Evolutionary conservation across 2,888 invertebrate genomes (phyloP).

Genomic region (Sinohyriopsis cumingii): DNA sequence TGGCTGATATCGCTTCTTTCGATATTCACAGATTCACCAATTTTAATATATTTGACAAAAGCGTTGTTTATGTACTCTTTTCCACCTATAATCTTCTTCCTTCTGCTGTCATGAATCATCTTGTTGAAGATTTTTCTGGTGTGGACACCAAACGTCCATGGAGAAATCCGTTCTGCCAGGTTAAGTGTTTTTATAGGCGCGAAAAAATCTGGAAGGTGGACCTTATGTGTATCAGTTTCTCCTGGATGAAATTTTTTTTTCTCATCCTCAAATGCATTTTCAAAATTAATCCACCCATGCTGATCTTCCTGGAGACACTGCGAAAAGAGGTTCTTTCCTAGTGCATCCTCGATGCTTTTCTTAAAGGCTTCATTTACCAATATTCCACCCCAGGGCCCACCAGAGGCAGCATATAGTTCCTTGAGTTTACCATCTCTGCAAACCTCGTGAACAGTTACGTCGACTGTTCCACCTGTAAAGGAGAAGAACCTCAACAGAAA

Average conservation of each 20-base stretch:
- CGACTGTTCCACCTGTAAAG: no score
- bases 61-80: constrained; percentile 21
- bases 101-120: constrained; percentile 8
- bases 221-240: no score
- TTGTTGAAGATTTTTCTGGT: constrained; percentile 21
- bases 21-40: constrained; percentile 18
- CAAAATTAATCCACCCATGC: neutral
- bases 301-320: no score
- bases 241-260: neutral
- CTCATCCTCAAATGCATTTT: neutral
- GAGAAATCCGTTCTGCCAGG: constrained; percentile 20
- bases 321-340: no score
- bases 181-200: neutral
- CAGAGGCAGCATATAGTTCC: no score
- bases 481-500: no score
- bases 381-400: no score
- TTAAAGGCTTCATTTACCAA: no score
- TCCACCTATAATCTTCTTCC: constrained; percentile 12
- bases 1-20: neutral
- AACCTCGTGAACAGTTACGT: no score
- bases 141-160: constrained; percentile 35
- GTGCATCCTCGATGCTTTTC: no score
- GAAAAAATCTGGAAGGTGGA: neutral
- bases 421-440: no score
- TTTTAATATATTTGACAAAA: constrained; percentile 31